These are phyloP conservation scores for Drosophila atripex DNA, from an alignment of 2,888 invertebrate genomes.

Conservation along the genomic window DNA sequence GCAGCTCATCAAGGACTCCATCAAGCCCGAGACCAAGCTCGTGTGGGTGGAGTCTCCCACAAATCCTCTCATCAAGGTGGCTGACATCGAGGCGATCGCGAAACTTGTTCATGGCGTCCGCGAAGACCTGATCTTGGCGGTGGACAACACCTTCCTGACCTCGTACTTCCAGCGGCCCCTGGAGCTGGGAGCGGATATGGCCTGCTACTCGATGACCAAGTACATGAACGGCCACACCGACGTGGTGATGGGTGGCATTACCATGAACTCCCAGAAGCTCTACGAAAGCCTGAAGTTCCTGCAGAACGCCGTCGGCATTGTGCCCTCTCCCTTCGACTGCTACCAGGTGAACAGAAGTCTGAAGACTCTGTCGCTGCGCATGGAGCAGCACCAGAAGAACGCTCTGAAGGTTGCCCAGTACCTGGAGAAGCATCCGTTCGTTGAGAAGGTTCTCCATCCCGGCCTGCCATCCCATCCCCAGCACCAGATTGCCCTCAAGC, in stretches of 20 bases:
- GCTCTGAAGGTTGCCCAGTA: slow-evolving; percentile 91
- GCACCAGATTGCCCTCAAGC: slow-evolving; percentile 90
- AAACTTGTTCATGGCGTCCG: slow-evolving; percentile 86
- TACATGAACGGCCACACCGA: slow-evolving; percentile 99
- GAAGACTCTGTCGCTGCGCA: slow-evolving; percentile 95
- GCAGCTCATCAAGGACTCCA: slow-evolving; percentile 87
- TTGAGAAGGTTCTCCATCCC: slow-evolving; percentile 93
- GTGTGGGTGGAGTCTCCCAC: slow-evolving; percentile 98
- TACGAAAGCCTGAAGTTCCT: slow-evolving; percentile 90
- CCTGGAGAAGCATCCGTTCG: slow-evolving; percentile 91
- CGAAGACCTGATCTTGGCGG: slow-evolving; percentile 87
- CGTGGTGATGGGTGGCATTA: slow-evolving; percentile 96
- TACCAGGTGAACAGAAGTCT: slow-evolving; percentile 95
- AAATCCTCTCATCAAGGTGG: slow-evolving; percentile 96
- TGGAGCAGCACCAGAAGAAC: slow-evolving; percentile 94
- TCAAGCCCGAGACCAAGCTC: slow-evolving; percentile 94
- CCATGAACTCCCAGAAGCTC: slow-evolving; percentile 89
- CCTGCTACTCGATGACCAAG: slow-evolving; percentile 96
- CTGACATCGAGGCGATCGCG: slow-evolving; percentile 91
- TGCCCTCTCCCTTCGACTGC: slow-evolving; percentile 99
- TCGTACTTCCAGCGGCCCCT: slow-evolving; percentile 96
- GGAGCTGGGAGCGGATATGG: slow-evolving; percentile 95
- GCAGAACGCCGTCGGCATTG: slow-evolving; percentile 92
- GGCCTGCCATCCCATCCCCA: slow-evolving; percentile 95
- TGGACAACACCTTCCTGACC: slow-evolving; percentile 97